These are phyloP conservation scores for Amphipyra tragopoginis DNA, from an alignment of 2,888 invertebrate genomes.

Conservation along the genomic window DNA sequence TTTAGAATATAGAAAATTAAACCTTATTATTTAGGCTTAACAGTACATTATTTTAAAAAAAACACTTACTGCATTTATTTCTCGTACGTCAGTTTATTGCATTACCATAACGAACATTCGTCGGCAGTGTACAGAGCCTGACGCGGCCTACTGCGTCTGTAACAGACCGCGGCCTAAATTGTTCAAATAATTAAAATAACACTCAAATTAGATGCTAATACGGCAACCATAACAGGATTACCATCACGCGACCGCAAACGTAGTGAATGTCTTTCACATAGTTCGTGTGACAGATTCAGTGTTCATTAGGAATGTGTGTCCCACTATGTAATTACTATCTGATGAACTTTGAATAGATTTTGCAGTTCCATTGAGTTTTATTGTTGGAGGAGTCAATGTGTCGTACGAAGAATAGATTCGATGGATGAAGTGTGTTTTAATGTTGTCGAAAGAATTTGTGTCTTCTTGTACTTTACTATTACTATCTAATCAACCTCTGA, in stretches of 20 bases:
- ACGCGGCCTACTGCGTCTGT: no score
- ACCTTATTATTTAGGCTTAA: no score
- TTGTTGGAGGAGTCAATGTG: constrained; percentile 6
- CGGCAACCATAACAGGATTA: constrained; percentile 44
- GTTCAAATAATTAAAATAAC: no score
- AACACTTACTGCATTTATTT: no score
- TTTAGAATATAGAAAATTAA: no score
- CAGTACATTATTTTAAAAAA: no score
- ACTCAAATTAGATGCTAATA: constrained; percentile 37
- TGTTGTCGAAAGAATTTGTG: background rate
- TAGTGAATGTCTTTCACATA: constrained; percentile 60
- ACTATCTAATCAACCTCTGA: no score
- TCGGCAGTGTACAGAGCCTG: no score
- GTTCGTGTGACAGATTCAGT: constrained; percentile 58
- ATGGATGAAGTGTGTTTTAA: constrained; percentile 1
- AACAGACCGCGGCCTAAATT: no score
- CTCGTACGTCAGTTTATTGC: no score
- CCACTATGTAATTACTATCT: constrained; percentile 53
- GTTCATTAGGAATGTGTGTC: constrained; percentile 79
- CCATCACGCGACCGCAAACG: constrained; percentile 55
- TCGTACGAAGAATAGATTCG: background rate
- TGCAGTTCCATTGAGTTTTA: constrained; percentile 22
- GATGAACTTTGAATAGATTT: constrained; percentile 23
- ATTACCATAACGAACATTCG: no score
- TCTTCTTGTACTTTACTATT: no score